phyloP scores from a whole-genome alignment of 1,140 invertebrate genomes.

The Spodoptera litura region DNA sequence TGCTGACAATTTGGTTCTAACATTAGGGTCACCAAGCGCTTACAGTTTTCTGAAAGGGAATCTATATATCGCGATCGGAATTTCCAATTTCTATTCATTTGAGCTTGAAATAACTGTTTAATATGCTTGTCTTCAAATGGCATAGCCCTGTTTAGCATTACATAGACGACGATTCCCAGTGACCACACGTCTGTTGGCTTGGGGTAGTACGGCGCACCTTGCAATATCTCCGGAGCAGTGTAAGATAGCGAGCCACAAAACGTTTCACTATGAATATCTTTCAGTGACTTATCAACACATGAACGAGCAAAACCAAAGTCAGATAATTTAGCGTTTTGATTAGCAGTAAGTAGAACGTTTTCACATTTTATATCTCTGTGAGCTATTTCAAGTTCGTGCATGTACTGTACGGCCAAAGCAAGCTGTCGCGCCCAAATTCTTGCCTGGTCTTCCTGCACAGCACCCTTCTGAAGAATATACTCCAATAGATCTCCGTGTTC shows the following conservation, averaged over 20 bases:
- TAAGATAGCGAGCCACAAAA: conserved; percentile 91
- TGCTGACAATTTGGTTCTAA: conserved; percentile 89
- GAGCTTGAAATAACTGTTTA: conserved; percentile 88
- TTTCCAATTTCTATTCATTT: conserved; percentile 88
- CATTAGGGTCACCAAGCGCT: conserved; percentile 86
- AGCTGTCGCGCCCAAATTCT: conserved; percentile 90
- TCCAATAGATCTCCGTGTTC: conserved; percentile 90
- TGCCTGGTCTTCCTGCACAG: conserved; percentile 88
- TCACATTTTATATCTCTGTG: conserved; percentile 93
- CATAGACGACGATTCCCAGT: conserved; percentile 89
- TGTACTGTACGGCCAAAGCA: conserved; percentile 88
- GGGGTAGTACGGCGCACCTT: conserved; percentile 88
- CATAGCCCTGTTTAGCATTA: conserved; percentile 92
- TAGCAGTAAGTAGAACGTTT: conserved; percentile 90
- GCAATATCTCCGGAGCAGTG: conserved; percentile 90
- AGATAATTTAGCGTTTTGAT: conserved; percentile 90
- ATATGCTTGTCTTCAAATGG: conserved; percentile 93
- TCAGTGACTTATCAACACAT: conserved; percentile 84
- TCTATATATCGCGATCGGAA: conserved; percentile 88
- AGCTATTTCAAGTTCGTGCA: conserved; percentile 91
- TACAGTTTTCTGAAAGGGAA: conserved; percentile 83
- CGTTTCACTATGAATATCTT: conserved; percentile 88
- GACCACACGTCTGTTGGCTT: conserved; percentile 90
- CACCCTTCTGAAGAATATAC: conserved; percentile 88
- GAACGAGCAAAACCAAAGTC: conserved; percentile 93